Evolutionary conservation across 2,797 vertebrate genomes (phyloP).

Genomic region (Phalloptychus januarius): DNA sequence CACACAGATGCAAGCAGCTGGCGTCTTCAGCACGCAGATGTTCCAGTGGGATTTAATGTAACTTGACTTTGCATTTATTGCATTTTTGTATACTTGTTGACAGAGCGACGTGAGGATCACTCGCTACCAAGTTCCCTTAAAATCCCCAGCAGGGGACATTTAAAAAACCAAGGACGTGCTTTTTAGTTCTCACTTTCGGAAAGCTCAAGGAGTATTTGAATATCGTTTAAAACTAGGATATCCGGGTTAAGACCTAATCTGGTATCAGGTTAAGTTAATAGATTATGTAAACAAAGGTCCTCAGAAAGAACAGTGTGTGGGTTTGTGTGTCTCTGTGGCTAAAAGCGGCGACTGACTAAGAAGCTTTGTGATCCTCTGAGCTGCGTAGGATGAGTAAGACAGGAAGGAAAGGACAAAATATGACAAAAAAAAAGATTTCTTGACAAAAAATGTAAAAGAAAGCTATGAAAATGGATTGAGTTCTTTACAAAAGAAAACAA

Average conservation of each 20-base stretch:
- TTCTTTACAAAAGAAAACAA: neutral
- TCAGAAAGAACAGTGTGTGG: slow-evolving; percentile 13
- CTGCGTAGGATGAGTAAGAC: slow-evolving; percentile 38
- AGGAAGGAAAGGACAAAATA: slow-evolving; percentile 6
- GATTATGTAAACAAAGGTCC: slow-evolving; percentile 16
- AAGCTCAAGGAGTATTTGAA: neutral
- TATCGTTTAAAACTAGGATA: neutral
- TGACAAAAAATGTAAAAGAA: neutral
- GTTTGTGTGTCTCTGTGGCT: slow-evolving; percentile 37
- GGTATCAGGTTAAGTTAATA: neutral
- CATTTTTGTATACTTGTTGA: neutral
- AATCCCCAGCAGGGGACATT: too few relatives aligned
- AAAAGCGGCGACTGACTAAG: slow-evolving; percentile 66
- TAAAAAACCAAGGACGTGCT: neutral
- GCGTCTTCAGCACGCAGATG: slow-evolving; percentile 49
- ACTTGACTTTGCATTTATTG: slow-evolving; percentile 11
- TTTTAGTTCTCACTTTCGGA: neutral
- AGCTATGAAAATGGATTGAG: neutral
- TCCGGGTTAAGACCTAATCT: neutral
- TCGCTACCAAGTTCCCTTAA: too few relatives aligned
- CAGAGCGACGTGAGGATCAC: neutral
- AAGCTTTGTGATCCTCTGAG: slow-evolving; percentile 62
- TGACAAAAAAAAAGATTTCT: too few relatives aligned
- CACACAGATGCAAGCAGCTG: slow-evolving; percentile 18
- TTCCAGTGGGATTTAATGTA: slow-evolving; percentile 39